phyloP scores from a whole-genome alignment of 1,140 invertebrate species.

The Tribolium castaneum region DNA sequence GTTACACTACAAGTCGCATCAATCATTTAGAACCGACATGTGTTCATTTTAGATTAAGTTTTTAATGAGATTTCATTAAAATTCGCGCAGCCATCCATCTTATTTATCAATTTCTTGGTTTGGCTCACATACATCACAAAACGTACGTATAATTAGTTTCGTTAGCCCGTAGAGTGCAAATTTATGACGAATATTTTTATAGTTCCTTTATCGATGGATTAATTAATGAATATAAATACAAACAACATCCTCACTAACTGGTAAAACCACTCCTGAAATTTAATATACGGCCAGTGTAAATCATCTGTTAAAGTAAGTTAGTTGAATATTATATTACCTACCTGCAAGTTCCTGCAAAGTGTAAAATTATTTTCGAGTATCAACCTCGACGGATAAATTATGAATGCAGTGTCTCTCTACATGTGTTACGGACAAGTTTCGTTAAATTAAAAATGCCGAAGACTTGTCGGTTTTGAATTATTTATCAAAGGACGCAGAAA shows the following conservation, averaged over 20 bases:
- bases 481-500: conserved; percentile 16
- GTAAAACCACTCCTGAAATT: conserved; percentile 40
- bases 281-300: conserved; percentile 35
- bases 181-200: conserved; percentile 22
- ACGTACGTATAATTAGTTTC: conserved; percentile 40
- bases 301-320: conserved; percentile 39
- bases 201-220: conserved; percentile 18
- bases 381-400: background rate
- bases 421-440: conserved; percentile 6
- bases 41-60: conserved; percentile 46
- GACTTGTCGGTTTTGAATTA: conserved; percentile 16
- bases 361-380: conserved; percentile 9
- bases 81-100: conserved; percentile 46
- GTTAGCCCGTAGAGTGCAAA: conserved; percentile 14
- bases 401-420: background rate
- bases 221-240: conserved; percentile 33
- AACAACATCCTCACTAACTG: conserved; percentile 30
- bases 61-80: conserved; percentile 51
- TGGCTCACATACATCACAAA: conserved; percentile 9
- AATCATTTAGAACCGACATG: conserved; percentile 7
- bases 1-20: conserved; percentile 10
- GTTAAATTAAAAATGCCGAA: conserved; percentile 3
- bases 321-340: conserved; percentile 36
- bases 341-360: conserved; percentile 10
- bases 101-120: conserved; percentile 43